These are phyloP conservation scores for Cyphomyrmex costatus DNA, from an alignment of 1,140 invertebrate genomes.

Conservation along the genomic window DNA sequence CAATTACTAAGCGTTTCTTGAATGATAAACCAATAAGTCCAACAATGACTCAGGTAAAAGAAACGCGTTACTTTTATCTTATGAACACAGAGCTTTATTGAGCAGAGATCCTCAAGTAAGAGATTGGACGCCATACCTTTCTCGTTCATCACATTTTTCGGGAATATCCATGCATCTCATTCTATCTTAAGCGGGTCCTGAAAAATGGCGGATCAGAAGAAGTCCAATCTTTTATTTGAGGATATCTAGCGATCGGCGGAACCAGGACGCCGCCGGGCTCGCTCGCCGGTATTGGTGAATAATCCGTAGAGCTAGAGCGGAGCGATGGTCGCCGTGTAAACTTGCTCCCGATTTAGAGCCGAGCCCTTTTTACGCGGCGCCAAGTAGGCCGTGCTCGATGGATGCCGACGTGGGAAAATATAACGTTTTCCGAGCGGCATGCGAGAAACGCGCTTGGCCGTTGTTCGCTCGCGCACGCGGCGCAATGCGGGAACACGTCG, in stretches of 20 bases:
- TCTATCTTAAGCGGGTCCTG: too few species aligned
- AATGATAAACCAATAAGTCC: too few species aligned
- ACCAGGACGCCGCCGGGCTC: neutral
- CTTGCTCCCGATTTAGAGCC: constrained; percentile 77
- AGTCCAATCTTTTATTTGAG: too few species aligned
- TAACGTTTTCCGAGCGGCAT: constrained; percentile 70
- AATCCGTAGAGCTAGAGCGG: constrained; percentile 71
- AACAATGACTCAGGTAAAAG: too few species aligned
- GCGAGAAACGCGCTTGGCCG: constrained; percentile 36
- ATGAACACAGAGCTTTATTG: too few species aligned
- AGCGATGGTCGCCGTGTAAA: constrained; percentile 73
- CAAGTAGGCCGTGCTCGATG: constrained; percentile 76
- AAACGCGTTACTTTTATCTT: too few species aligned
- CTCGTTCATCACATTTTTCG: too few species aligned
- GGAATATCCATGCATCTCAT: too few species aligned
- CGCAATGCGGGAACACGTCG: constrained; percentile 29
- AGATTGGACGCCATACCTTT: too few species aligned
- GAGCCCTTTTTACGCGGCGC: constrained; percentile 77
- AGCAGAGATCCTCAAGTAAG: too few species aligned
- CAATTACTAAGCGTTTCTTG: too few species aligned
- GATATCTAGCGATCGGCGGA: neutral
- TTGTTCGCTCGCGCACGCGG: constrained; percentile 39
- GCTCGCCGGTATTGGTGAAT: constrained; percentile 67
- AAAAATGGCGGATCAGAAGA: too few species aligned
- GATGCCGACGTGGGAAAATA: constrained; percentile 74